A percentile compares a stretch with the other conserved stretches of the same genome.
Evolutionary conservation across 2,888 invertebrate species (phyloP).

Genomic region (Plusia festucae): DNA sequence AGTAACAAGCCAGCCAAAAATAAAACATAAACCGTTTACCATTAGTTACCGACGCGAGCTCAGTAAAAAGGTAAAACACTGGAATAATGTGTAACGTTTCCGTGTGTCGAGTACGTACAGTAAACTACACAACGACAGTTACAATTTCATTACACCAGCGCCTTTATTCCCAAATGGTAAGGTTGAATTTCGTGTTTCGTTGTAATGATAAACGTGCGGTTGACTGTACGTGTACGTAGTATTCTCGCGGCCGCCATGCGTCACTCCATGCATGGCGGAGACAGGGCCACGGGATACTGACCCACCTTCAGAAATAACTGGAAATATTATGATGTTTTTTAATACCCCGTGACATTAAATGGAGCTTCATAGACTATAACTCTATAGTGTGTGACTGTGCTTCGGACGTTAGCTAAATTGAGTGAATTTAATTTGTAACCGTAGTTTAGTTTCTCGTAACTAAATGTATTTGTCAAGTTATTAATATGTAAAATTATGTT

Average conservation of each 20-base stretch:
- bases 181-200: not conserved
- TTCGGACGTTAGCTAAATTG: not conserved
- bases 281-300: conserved; percentile 37
- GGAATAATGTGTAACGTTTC: conserved; percentile 51
- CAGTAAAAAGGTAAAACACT: conserved; percentile 45
- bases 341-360: not conserved
- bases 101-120: conserved; percentile 22
- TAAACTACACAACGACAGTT: not conserved
- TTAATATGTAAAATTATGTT: too few relatives aligned
- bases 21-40: conserved; percentile 37
- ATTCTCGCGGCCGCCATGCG: conserved; percentile 41
- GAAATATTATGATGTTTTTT: not conserved
- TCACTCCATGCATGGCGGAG: conserved; percentile 48
- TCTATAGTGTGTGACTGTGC: not conserved
- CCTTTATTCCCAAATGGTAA: not conserved
- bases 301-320: conserved; percentile 13
- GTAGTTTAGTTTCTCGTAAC: not conserved
- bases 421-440: not conserved
- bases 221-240: too few relatives aligned
- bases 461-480: too few relatives aligned
- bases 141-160: not conserved
- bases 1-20: conserved; percentile 15
- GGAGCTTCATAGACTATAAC: not conserved
- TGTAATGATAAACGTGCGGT: conserved; percentile 33
- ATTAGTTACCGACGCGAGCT: conserved; percentile 33